phyloP scores from a whole-genome alignment of 2,888 invertebrate genomes.

The Leucophenga montana region DNA sequence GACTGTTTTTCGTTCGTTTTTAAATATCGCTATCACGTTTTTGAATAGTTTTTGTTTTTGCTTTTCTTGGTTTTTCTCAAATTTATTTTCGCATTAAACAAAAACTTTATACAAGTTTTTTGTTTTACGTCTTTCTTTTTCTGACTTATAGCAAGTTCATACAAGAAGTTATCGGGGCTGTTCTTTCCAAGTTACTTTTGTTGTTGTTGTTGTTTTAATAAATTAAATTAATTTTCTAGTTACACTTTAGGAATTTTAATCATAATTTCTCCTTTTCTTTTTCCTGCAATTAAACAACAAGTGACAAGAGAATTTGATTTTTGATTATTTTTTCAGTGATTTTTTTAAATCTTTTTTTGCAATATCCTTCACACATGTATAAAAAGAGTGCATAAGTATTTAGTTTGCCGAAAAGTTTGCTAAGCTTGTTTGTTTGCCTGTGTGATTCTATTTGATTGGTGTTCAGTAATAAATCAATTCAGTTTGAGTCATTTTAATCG shows the following conservation, averaged over 20 bases:
- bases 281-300: conserved; percentile 69
- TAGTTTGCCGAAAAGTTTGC: no score
- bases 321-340: conserved; percentile 21
- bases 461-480: no score
- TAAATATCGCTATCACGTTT: conserved; percentile 59
- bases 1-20: conserved; percentile 21
- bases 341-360: not conserved
- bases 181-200: conserved; percentile 1
- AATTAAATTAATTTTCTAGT: conserved; percentile 41
- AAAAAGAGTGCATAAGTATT: no score
- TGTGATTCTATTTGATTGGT: no score
- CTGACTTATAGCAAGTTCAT: not conserved
- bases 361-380: not conserved
- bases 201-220: conserved; percentile 36
- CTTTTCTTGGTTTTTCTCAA: conserved; percentile 38
- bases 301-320: conserved; percentile 50
- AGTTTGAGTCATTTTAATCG: no score
- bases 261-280: conserved; percentile 73
- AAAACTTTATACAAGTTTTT: conserved; percentile 43
- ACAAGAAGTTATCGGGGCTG: not conserved
- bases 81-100: conserved; percentile 32
- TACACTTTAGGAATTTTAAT: conserved; percentile 63
- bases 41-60: conserved; percentile 49
- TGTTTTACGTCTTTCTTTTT: conserved; percentile 27
- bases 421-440: no score